Conservation (phyloP, 1,140 invertebrate species). For the Aplysia californica region DNA sequence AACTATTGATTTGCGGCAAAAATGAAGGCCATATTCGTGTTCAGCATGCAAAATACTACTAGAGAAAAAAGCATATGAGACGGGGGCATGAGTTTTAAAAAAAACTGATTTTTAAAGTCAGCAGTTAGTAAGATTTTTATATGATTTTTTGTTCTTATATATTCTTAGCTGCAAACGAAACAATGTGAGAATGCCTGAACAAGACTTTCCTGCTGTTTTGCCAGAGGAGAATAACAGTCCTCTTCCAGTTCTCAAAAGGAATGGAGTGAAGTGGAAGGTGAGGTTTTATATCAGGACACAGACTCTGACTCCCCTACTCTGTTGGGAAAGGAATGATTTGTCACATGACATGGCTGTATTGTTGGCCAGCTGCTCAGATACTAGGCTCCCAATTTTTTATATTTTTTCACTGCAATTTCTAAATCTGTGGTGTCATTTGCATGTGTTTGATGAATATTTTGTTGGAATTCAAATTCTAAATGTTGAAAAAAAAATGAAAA, state of each 20-base stretch:
- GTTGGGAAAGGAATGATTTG: background rate
- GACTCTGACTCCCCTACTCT: no score
- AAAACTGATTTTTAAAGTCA: background rate
- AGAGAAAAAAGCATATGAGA: no score
- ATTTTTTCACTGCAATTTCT: no score
- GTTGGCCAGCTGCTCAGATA: no score
- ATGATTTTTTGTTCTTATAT: background rate
- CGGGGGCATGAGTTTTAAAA: no score
- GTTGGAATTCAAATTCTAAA: no score
- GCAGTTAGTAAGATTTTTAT: background rate
- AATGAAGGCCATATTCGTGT: background rate
- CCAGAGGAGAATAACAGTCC: conserved; percentile 6
- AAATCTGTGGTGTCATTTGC: no score
- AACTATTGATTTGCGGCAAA: background rate
- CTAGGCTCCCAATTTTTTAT: no score
- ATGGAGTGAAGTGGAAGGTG: background rate
- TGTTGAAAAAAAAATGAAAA: no score
- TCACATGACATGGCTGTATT: no score
- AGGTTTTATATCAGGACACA: no score
- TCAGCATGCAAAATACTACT: background rate
- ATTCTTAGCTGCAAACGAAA: conserved; percentile 16
- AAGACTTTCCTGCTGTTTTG: conserved; percentile 3
- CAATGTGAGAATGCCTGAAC: background rate
- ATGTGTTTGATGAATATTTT: no score
- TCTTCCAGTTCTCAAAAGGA: background rate